Percentiles rank a stretch among this genome's conserved stretches.
Conservation (phyloP, 2,888 invertebrate genomes). For the Mythimna lalbum region DNA sequence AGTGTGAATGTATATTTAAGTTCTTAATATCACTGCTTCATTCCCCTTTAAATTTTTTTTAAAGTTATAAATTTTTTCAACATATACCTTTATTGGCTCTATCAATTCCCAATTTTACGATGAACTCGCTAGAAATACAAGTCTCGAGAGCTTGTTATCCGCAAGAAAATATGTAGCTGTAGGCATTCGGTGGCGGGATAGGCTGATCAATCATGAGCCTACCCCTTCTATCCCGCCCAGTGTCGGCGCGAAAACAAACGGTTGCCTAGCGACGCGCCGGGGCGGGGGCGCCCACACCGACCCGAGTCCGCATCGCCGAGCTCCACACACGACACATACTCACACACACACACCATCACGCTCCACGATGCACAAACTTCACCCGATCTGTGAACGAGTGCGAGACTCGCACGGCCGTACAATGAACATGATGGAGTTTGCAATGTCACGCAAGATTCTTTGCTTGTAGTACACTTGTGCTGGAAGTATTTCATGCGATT, state of each 20-base stretch:
- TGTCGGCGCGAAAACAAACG: constrained; percentile 88
- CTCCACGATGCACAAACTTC: constrained; percentile 59
- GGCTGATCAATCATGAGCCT: constrained; percentile 90
- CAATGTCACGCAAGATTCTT: constrained; percentile 35
- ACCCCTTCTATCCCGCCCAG: constrained; percentile 90
- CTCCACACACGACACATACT: constrained; percentile 83
- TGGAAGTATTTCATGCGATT: neutral
- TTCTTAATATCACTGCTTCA: neutral
- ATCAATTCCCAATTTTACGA: constrained; percentile 39
- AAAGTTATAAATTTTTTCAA: neutral
- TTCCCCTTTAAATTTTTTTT: no score
- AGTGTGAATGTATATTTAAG: neutral
- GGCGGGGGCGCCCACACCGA: constrained; percentile 77
- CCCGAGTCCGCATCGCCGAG: constrained; percentile 79
- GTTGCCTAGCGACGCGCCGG: constrained; percentile 85
- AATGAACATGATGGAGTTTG: constrained; percentile 15
- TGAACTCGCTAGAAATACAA: constrained; percentile 64
- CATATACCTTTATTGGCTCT: constrained; percentile 33
- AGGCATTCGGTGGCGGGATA: constrained; percentile 87
- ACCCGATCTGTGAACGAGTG: constrained; percentile 49
- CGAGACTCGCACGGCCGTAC: constrained; percentile 20
- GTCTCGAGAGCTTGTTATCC: constrained; percentile 69
- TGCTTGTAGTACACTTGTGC: neutral
- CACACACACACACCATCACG: constrained; percentile 27
- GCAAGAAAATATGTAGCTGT: constrained; percentile 77